Conservation (phyloP, 1,140 invertebrate species). For the Elymnias hypermnestra region DNA sequence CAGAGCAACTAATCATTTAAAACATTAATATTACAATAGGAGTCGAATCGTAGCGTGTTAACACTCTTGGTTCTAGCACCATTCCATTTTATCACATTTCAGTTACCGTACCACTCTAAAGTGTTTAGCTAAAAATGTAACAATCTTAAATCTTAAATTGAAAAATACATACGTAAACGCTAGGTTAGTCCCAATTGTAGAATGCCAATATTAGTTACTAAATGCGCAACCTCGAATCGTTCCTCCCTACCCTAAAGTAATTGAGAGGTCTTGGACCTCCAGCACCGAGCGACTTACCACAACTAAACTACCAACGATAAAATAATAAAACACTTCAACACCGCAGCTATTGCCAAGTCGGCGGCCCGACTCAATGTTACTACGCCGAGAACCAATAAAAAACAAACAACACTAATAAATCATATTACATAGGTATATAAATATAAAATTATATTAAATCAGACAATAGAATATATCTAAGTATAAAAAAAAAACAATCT, state of each 20-base stretch:
- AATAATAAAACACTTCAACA: constrained; percentile 68
- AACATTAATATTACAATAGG: constrained; percentile 73
- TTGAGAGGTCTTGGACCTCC: constrained; percentile 65
- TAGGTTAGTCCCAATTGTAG: constrained; percentile 78
- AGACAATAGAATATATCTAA: constrained; percentile 78
- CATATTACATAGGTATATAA: constrained; percentile 70
- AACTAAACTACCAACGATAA: constrained; percentile 72
- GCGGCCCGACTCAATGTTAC: constrained; percentile 62
- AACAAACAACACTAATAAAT: constrained; percentile 78
- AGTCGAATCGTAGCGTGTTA: constrained; percentile 74
- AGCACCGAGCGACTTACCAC: constrained; percentile 50
- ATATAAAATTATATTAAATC: constrained; percentile 77
- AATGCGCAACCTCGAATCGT: constrained; percentile 71
- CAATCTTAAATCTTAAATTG: constrained; percentile 75
- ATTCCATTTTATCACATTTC: constrained; percentile 78
- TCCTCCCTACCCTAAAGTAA: constrained; percentile 61
- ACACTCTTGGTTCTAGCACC: constrained; percentile 76
- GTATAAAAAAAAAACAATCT: constrained; percentile 77
- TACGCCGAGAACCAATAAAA: constrained; percentile 73
- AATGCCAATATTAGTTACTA: constrained; percentile 77
- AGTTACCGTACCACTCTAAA: constrained; percentile 77
- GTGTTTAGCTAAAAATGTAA: constrained; percentile 77
- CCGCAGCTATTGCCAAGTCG: constrained; percentile 43
- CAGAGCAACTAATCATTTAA: constrained; percentile 71
- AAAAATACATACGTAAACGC: constrained; percentile 75